A percentile compares a stretch with the other conserved stretches of the same genome.
These are phyloP conservation scores for Dasyprocta punctata DNA, from an alignment of 2,113 vertebrate species.

Conservation along the genomic window DNA sequence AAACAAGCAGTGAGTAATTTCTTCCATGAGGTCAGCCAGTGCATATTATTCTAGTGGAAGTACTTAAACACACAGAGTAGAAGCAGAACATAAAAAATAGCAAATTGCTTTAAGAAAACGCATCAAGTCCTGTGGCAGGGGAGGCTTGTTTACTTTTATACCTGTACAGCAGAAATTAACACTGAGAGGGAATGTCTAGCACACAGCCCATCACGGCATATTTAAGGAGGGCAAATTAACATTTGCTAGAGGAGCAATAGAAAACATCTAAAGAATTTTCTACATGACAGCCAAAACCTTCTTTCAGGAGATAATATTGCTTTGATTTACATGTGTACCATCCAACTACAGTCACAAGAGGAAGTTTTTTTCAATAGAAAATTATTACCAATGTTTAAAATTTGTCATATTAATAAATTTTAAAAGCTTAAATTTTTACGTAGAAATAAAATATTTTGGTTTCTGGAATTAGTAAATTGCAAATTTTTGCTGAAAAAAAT, in stretches of 20 bases:
- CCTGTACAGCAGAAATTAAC: not conserved
- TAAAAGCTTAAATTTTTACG: not conserved
- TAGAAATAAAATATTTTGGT: not conserved
- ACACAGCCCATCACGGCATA: not conserved
- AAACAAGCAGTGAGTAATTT: not conserved
- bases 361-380: not conserved
- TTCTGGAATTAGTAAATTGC: not conserved
- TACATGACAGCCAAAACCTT: not conserved
- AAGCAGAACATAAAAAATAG: slow-evolving; percentile 30
- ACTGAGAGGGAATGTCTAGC: not conserved
- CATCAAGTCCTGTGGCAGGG: not conserved
- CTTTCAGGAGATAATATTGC: not conserved
- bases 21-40: slow-evolving; percentile 55
- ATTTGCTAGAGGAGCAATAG: not conserved
- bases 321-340: not conserved
- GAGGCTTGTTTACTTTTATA: not conserved
- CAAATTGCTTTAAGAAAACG: not conserved
- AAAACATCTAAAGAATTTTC: not conserved
- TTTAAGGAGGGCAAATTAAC: not conserved
- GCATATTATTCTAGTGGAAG: slow-evolving; percentile 31
- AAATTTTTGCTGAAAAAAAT: not conserved
- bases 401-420: not conserved
- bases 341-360: not conserved
- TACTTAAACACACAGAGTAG: not conserved
- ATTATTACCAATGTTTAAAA: not conserved